Evolutionary conservation across 2,797 vertebrate genomes (phyloP), one percentile per base, ranked within the genome.

Genomic region (Buceros bicornis): DNA sequence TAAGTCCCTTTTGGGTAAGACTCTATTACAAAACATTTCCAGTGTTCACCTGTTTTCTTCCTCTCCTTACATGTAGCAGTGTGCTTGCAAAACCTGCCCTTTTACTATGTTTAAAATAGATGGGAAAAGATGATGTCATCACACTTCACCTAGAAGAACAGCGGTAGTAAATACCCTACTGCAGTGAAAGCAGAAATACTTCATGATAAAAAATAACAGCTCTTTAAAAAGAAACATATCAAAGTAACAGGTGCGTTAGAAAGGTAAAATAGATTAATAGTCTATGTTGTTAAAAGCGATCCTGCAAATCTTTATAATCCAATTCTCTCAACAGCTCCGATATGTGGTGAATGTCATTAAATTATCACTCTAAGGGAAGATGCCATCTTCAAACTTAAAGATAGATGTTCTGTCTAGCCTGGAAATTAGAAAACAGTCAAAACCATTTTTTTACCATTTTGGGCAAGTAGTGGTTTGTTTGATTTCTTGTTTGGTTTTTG

Each of bases 201-300:
- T 86, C 90, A 94, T 66, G 90, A 87, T 87, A 97, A 88, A 50
- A 70, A 85, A 67, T 54, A 91, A 92, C 88, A 87, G 48, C 61
- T 72, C 67, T 83, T 91, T 82, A 93, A 95, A 97, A 88, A 90
- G 29, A 96, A 95, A 96, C n/a, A 93, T 94, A 93, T 97, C 84
- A 93, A 97, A 97, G 80, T 72, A 97, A 95, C 74, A 74, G 79
- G 35, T 95, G 91, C 53, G 61, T 70, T 79, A 86, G 73, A 92
- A 89, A 86, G 87, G 90, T 92, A 96, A 97, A 93, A 97, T 83
- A 95, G 96, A 95, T 94, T 90, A 95, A 95, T 93, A 86, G 82
- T 54, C 85, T 84, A 18, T 86, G 82, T 79, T 93, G 78, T 95
- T 95, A 89, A 95, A 93, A 76, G 89, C 5, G 6, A 95, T 78